These are phyloP conservation scores for Drosophila arizonae DNA, from an alignment of 1,140 invertebrate species.

Conservation along the genomic window DNA sequence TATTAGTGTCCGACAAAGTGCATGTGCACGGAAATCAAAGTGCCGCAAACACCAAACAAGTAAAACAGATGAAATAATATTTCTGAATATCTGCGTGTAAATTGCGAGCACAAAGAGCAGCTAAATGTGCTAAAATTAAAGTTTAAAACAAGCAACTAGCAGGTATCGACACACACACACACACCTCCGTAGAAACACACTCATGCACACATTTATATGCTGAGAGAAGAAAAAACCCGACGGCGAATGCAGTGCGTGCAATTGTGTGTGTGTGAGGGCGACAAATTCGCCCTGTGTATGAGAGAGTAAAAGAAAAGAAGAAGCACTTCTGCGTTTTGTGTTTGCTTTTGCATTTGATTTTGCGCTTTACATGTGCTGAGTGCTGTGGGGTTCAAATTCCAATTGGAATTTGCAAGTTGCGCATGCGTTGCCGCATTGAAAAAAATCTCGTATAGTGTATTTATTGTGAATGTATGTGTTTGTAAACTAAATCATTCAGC, in stretches of 20 bases:
- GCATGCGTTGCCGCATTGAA: constrained; percentile 53
- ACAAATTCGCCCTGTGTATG: constrained; percentile 50
- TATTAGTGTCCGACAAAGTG: constrained; percentile 53
- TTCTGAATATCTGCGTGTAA: constrained; percentile 4
- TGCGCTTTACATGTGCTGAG: constrained; percentile 39
- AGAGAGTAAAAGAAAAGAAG: constrained; percentile 36
- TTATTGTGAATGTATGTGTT: constrained; percentile 4
- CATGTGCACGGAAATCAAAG: constrained; percentile 55
- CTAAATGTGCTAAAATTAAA: constrained; percentile 22
- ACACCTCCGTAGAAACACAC: constrained; percentile 8
- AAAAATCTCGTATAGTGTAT: constrained; percentile 9
- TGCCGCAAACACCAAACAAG: constrained; percentile 29
- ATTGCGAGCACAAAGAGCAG: constrained; percentile 17
- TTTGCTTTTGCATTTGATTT: constrained; percentile 44
- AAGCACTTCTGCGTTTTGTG: constrained; percentile 30
- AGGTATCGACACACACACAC: constrained; percentile 18
- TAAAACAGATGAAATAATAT: constrained; percentile 13
- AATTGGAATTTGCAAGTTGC: constrained; percentile 56
- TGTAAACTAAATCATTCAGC: constrained; percentile 8
- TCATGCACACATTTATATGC: constrained; percentile 5
- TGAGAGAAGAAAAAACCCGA: constrained; percentile 48
- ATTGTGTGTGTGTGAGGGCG: constrained; percentile 49
- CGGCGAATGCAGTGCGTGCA: constrained; percentile 57
- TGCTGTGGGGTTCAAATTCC: constrained; percentile 65
- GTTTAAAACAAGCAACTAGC: constrained; percentile 20